Evolutionary conservation across 1,140 invertebrate species (phyloP).

Genomic region (Hydropsyche tenuis): DNA sequence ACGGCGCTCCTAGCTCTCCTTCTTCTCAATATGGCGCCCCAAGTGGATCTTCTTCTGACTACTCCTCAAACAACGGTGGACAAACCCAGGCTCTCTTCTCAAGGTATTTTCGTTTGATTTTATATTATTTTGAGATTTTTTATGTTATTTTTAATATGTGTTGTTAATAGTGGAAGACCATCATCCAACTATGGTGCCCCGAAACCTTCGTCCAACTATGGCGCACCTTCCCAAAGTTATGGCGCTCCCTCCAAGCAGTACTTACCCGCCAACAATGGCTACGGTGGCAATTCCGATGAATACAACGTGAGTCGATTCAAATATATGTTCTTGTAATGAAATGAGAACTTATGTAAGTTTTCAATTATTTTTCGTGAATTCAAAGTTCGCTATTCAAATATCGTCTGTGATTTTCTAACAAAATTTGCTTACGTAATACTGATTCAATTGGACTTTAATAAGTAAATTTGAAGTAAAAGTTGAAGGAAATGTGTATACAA

Average conservation of each 20-base stretch:
- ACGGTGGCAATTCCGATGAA: slow-evolving; percentile 53
- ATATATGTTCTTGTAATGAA: too few relatives aligned
- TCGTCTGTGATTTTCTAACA: too few relatives aligned
- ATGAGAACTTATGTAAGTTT: too few relatives aligned
- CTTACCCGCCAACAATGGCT: slow-evolving; percentile 52
- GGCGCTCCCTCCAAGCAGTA: slow-evolving; percentile 53
- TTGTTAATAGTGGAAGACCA: background rate
- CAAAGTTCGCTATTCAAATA: too few relatives aligned
- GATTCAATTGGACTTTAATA: too few relatives aligned
- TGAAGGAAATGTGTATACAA: too few relatives aligned
- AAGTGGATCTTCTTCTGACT: slow-evolving; percentile 10
- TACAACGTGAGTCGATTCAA: slow-evolving; percentile 52
- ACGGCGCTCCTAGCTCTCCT: slow-evolving; percentile 25
- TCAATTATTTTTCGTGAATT: too few relatives aligned
- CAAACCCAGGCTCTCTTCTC: slow-evolving; percentile 41
- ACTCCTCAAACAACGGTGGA: slow-evolving; percentile 21
- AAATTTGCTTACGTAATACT: too few relatives aligned
- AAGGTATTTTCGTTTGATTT: slow-evolving; percentile 1
- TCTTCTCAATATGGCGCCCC: slow-evolving; percentile 41
- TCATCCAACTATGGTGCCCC: slow-evolving; percentile 30
- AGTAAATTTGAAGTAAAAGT: too few relatives aligned
- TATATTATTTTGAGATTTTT: too few relatives aligned
- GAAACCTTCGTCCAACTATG: slow-evolving; percentile 29
- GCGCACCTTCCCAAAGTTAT: slow-evolving; percentile 47
- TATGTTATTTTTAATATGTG: background rate